Evolutionary conservation across 2,888 invertebrate genomes (phyloP), one percentile per base, ranked within the genome.

Genomic region (Alsophila aescularia): DNA sequence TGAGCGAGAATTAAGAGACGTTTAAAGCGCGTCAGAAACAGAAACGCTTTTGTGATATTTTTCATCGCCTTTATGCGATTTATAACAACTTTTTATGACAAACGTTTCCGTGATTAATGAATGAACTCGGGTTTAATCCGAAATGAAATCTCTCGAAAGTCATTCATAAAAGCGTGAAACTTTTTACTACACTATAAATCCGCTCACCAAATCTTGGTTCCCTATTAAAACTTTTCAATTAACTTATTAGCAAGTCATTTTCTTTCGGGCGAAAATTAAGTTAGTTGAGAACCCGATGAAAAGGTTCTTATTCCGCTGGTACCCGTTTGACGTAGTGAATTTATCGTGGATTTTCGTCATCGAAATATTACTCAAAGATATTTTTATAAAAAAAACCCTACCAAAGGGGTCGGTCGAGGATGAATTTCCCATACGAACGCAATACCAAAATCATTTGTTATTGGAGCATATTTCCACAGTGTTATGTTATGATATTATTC

Each of bases 131-230:
- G 18, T 43, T 53, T 49, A 48, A 54, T 49, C 39, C 16, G 32
- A 13, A 49, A 39, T 27, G 21, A 39, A 36, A 54, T 47, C 43
- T 54, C 32, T 4, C 31, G 9, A 44, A 35, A 27, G 48, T 43
- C 48, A 48, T 54, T 55, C 44, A 50, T 49, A 31, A 54, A 48
- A 54, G 2, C 39, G 40, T 35, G 7, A 50, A 49, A 45, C 50
- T 50, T 50, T 34, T 55, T 45, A 50, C 29, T 45, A 21, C n/a
- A 14, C 13, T 32, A 50, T 31, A 34, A 14, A 55, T 45, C 24
- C 27, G 15, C 14, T 31, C 10, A 7, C 9, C 24, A n/a, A 24
- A 48, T 18, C 31, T 31, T 15, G 36, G 16, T 37, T 14, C 34
- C 32, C 36, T n/a, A 39, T 18, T 13, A 39, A 48, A 54, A 47